Evolutionary conservation across 2,888 invertebrate species (phyloP), one percentile per base, ranked within the genome.

Genomic region (Rhingia campestris): DNA sequence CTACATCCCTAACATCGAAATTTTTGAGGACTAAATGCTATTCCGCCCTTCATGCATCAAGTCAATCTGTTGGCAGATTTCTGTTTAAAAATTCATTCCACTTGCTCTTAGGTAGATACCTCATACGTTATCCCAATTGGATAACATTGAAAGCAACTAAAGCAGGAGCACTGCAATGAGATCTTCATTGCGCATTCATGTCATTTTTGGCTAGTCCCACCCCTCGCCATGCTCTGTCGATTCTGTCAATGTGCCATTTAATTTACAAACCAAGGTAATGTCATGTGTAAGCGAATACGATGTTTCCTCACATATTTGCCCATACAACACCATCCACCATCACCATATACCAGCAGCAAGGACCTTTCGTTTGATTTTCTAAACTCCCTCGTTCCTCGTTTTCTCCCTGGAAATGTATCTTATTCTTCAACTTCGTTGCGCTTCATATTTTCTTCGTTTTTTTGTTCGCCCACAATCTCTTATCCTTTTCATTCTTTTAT

Each of bases 191-290:
- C 53, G 58, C 30, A 69, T 41, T 45, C 51, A 59, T 59, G 39
- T 4, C 39, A 59, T 22, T 59, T 69, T 69, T 37, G 14, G 47
- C 12, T 69, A 4, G 69, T 47, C 22, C 47, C 22, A 22, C 47
- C 47, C 14, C 5, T 9, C 47, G 22, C 22, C 22, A 45, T 30
- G 3, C 9, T n/a, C 39, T 39, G 30, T 0, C 22, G 12, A 53
- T 37, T 37, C 53, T 69, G 56, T 47, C 56, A 56, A 69, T 69
- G 12, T 69, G 56, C 69, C 47, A 45, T 69, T 80, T 74, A 74
- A 80, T 80, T 80, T 79, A 58, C 43, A 72, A 79, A 72, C 77
- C 72, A 72, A 79, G 79, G 79, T 80, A 72, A 79, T 79, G 64
- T 64, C 70, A 72, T 79, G 63, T 79, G 72, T 72, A 79, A 72